phyloP scores from a whole-genome alignment of 2,113 vertebrate genomes.

The Etheostoma spectabile region DNA sequence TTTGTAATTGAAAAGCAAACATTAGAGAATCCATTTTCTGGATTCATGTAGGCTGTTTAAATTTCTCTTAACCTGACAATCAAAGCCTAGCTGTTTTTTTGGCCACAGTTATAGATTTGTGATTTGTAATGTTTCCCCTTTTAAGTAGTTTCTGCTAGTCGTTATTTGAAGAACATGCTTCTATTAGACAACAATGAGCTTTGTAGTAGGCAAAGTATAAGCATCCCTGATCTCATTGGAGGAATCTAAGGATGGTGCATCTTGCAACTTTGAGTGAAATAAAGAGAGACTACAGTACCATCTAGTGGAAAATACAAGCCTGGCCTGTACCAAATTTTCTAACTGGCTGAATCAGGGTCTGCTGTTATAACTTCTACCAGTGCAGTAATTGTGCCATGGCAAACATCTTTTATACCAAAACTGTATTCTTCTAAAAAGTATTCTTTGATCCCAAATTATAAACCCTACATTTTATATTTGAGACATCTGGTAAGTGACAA shows the following conservation, averaged over 20 bases:
- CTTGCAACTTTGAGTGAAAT: slow-evolving; percentile 1
- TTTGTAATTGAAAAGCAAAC: background rate
- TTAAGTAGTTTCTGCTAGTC: background rate
- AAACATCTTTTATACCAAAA: background rate
- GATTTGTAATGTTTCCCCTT: background rate
- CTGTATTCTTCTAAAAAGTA: background rate
- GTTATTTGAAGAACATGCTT: background rate
- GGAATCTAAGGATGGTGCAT: background rate
- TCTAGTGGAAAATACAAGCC: slow-evolving; percentile 64
- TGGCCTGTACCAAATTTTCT: slow-evolving; percentile 6
- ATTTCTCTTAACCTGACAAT: background rate
- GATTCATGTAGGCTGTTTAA: background rate
- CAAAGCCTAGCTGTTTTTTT: background rate
- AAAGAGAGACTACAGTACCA: slow-evolving; percentile 62
- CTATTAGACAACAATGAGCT: background rate
- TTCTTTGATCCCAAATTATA: background rate
- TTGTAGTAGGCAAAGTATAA: background rate
- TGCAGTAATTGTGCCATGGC: background rate
- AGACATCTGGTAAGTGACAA: background rate
- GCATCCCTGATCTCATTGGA: background rate
- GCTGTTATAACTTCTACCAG: background rate
- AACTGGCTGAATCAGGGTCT: slow-evolving; percentile 49
- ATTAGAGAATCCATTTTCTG: background rate
- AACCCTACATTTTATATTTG: background rate
- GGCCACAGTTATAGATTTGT: background rate